Conservation (phyloP, 2,888 invertebrate species). For the Macrophya annulata region DNA sequence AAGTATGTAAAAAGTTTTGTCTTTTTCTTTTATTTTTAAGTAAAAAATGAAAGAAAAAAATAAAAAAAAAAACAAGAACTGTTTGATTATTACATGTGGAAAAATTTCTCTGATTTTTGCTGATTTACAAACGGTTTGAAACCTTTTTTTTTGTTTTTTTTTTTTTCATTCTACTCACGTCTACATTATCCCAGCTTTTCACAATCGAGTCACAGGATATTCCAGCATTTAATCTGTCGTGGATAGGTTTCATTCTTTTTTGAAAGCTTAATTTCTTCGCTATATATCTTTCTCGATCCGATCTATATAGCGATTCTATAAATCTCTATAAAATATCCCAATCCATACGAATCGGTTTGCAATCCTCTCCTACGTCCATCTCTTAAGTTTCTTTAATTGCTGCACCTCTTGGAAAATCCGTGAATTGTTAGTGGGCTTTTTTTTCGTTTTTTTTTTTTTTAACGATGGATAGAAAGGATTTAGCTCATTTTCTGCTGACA, state of each 20-base stretch:
- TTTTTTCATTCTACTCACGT: neutral
- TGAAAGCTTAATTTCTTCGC: neutral
- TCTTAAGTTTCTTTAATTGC: slow-evolving; percentile 15
- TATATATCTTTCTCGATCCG: neutral
- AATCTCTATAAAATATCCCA: slow-evolving; percentile 18
- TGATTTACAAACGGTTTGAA: slow-evolving; percentile 28
- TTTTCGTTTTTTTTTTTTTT: too few species aligned
- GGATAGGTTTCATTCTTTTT: neutral
- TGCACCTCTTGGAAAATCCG: neutral
- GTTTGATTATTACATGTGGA: neutral
- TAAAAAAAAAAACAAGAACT: neutral
- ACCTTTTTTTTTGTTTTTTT: neutral
- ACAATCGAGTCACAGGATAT: neutral
- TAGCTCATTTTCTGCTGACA: neutral
- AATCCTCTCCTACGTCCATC: neutral
- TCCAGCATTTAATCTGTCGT: neutral
- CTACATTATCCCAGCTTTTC: neutral
- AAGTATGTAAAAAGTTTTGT: neutral
- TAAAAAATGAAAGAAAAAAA: neutral
- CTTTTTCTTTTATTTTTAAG: too few species aligned
- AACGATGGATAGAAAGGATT: slow-evolving; percentile 23
- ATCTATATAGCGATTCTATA: neutral
- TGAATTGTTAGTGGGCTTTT: slow-evolving; percentile 22
- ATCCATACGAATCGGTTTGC: neutral
- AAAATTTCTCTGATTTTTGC: neutral